A percentile compares a stretch with the other conserved stretches of the same genome.
Conservation (phyloP, 2,113 vertebrate genomes). For the Camelus bactrianus region DNA sequence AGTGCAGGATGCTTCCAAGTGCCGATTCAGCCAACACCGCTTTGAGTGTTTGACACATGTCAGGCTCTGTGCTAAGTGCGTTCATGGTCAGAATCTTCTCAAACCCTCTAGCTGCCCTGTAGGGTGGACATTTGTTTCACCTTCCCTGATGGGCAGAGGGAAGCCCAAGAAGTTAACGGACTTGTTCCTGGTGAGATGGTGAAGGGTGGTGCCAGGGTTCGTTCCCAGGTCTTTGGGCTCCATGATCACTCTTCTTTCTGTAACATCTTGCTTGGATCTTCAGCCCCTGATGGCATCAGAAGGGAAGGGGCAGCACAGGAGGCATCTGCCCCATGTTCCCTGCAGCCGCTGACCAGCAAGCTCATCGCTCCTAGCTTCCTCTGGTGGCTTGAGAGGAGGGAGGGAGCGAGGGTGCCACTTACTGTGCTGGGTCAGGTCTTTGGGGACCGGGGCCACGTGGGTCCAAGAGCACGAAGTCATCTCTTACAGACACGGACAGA, state of each 20-base stretch:
- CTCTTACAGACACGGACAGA: background rate
- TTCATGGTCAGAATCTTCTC: background rate
- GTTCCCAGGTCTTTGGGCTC: background rate
- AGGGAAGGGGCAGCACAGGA: background rate
- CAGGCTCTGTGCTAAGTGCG: background rate
- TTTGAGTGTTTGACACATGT: background rate
- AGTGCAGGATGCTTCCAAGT: background rate
- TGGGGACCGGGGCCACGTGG: background rate
- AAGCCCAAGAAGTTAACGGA: background rate
- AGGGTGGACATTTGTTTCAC: background rate
- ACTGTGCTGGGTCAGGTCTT: background rate
- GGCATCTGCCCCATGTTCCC: background rate
- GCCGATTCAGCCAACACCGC: background rate
- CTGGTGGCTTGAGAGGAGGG: background rate
- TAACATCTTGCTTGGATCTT: background rate
- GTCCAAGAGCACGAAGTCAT: background rate
- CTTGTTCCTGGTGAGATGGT: background rate
- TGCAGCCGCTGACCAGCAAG: background rate
- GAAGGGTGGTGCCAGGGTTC: background rate
- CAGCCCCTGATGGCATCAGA: background rate
- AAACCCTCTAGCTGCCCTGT: background rate
- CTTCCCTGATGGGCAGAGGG: background rate
- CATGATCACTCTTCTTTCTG: background rate
- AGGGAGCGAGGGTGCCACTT: background rate
- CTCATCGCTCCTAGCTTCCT: background rate